Evolutionary conservation across 2,113 vertebrate species (phyloP).

Genomic region (Leuciscus idus): DNA sequence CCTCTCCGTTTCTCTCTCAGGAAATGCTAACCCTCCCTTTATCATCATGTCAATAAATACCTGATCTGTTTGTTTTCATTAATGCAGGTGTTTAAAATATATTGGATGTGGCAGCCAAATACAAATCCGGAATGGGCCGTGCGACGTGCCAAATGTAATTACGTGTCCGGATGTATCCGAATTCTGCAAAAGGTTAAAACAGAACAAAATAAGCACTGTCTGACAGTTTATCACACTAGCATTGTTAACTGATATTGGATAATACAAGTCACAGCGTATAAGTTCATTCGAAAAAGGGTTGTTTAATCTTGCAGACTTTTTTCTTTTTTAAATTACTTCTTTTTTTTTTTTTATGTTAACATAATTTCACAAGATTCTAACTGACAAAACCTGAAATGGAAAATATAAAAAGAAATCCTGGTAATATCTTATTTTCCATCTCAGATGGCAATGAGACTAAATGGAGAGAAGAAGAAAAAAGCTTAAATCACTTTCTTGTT

Average conservation of each 20-base stretch:
- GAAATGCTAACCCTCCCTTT: constrained; percentile 59
- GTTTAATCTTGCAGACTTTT: background rate
- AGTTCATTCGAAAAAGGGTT: background rate
- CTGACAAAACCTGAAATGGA: background rate
- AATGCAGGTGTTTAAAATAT: constrained; percentile 43
- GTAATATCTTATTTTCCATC: background rate
- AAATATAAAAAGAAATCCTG: background rate
- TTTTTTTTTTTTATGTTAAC: background rate
- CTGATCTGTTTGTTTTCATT: constrained; percentile 64
- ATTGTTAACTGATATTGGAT: background rate
- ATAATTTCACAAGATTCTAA: background rate
- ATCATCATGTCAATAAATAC: constrained; percentile 60
- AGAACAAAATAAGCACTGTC: background rate
- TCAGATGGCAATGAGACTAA: background rate
- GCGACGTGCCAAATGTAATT: constrained; percentile 1
- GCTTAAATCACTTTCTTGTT: background rate
- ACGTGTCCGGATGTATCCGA: background rate
- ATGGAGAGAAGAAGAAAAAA: background rate
- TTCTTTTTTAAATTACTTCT: background rate
- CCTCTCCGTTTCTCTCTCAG: constrained; percentile 36
- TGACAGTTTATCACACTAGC: constrained; percentile 1
- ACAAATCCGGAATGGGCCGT: background rate
- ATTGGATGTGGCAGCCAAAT: constrained; percentile 32
- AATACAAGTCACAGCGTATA: background rate
- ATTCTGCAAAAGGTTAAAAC: background rate